Conservation (phyloP, 2,797 vertebrate genomes). For the Tragelaphus oryx region DNA sequence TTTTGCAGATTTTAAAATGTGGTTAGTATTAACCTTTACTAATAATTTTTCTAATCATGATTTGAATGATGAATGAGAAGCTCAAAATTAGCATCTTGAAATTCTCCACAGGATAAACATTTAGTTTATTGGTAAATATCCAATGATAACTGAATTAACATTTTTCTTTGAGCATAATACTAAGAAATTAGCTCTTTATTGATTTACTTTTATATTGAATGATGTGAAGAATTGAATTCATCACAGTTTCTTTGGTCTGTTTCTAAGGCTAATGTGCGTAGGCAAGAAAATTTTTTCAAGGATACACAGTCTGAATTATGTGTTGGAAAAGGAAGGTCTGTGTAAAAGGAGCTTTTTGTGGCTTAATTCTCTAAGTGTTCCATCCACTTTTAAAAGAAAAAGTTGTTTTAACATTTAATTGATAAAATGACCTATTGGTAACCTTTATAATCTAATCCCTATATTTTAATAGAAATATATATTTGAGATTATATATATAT, state of each 20-base stretch:
- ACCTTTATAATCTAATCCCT: not conserved
- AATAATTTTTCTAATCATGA: not conserved
- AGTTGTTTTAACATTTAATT: not conserved
- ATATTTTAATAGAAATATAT: not conserved
- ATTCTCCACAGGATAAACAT: not conserved
- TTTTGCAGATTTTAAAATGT: not conserved
- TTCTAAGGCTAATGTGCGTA: not conserved
- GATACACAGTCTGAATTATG: not conserved
- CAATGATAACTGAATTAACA: not conserved
- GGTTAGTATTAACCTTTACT: not conserved
- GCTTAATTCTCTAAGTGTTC: not conserved
- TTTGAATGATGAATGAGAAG: not conserved
- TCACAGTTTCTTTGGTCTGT: not conserved
- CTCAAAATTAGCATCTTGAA: not conserved
- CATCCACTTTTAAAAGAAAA: not conserved
- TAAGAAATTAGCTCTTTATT: not conserved
- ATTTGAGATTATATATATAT: not conserved
- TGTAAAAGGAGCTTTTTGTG: not conserved
- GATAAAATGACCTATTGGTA: not conserved
- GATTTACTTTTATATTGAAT: not conserved
- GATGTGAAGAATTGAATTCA: not conserved
- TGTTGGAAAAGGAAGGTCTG: not conserved
- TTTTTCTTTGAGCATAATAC: not conserved
- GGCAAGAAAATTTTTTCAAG: not conserved
- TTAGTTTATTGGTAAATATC: not conserved